A percentile compares a stretch with the other conserved stretches of the same genome.
These are phyloP conservation scores for Galaxea fascicularis DNA, from an alignment of 92 coral and sea anemone genomes.

Conservation along the genomic window DNA sequence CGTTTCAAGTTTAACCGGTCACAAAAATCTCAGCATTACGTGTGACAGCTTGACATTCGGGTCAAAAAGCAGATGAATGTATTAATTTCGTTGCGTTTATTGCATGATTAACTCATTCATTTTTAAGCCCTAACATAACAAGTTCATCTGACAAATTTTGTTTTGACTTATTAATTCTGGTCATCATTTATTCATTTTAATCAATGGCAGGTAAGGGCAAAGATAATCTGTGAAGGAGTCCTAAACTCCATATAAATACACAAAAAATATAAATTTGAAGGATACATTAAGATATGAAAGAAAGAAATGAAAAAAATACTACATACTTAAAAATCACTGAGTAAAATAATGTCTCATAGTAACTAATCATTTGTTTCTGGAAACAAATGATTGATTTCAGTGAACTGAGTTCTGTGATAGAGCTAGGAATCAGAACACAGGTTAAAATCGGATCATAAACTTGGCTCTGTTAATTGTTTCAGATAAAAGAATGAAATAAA, in stretches of 20 bases:
- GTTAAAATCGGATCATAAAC: constrained; percentile 25
- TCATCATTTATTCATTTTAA: background rate
- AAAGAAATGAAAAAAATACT: background rate
- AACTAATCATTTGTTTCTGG: background rate
- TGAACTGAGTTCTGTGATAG: constrained; percentile 16
- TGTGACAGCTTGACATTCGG: too few species aligned
- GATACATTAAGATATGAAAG: background rate
- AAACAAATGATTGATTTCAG: constrained; percentile 15
- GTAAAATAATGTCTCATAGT: constrained; percentile 5
- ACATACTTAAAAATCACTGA: background rate
- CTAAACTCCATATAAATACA: constrained; percentile 3
- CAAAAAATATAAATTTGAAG: background rate
- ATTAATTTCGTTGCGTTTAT: too few species aligned
- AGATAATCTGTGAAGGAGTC: background rate
- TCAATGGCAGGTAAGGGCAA: background rate
- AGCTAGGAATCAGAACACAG: constrained; percentile 4
- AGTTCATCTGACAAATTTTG: background rate
- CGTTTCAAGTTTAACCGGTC: too few species aligned
- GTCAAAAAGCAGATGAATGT: too few species aligned
- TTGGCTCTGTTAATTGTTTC: constrained; percentile 13
- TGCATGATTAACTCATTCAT: too few species aligned
- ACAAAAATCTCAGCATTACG: too few species aligned
- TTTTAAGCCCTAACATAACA: background rate
- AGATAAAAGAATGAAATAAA: constrained; percentile 20
- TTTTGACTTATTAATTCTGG: constrained; percentile 5